A percentile compares a stretch with the other conserved stretches of the same genome.
These are phyloP conservation scores for Taurulus bubalis DNA, from an alignment of 2,113 vertebrate genomes.

Conservation along the genomic window DNA sequence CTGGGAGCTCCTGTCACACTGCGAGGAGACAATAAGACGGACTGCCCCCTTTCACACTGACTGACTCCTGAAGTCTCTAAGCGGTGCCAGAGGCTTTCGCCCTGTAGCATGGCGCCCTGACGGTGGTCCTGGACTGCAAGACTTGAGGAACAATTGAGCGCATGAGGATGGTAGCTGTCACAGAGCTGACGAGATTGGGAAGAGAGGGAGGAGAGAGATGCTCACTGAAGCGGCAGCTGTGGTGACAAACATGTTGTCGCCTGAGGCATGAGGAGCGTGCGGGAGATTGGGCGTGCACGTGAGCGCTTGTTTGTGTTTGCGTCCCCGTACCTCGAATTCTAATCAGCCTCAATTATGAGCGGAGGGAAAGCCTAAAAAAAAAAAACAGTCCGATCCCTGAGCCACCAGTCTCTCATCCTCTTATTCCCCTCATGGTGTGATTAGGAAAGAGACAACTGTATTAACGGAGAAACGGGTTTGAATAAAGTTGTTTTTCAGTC, in stretches of 20 bases:
- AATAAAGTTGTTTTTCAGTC: slow-evolving; percentile 1
- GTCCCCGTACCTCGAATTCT: slow-evolving; percentile 34
- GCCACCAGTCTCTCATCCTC: slow-evolving; percentile 24
- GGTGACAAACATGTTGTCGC: slow-evolving; percentile 55
- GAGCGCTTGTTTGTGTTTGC: slow-evolving; percentile 35
- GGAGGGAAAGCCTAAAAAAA: background rate
- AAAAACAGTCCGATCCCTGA: slow-evolving; percentile 52
- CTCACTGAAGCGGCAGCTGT: slow-evolving; percentile 40
- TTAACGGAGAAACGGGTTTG: slow-evolving; percentile 4
- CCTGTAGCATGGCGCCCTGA: slow-evolving; percentile 37
- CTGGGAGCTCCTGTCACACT: slow-evolving; percentile 65
- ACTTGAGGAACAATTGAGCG: slow-evolving; percentile 4
- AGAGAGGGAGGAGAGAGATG: slow-evolving; percentile 7
- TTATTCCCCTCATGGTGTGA: slow-evolving; percentile 17
- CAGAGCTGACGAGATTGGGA: slow-evolving; percentile 35
- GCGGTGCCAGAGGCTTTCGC: slow-evolving; percentile 48
- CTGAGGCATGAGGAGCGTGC: slow-evolving; percentile 35
- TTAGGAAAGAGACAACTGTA: slow-evolving; percentile 35
- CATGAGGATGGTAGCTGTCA: slow-evolving; percentile 58
- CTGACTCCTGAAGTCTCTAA: slow-evolving; percentile 54
- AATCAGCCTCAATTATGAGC: slow-evolving; percentile 57
- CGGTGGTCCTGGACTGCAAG: slow-evolving; percentile 41
- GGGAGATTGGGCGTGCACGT: background rate
- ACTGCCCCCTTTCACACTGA: slow-evolving; percentile 21
- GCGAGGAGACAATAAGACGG: slow-evolving; percentile 37